These are phyloP conservation scores for Sturnira hondurensis DNA, from an alignment of 2,113 vertebrate genomes.

Conservation along the genomic window DNA sequence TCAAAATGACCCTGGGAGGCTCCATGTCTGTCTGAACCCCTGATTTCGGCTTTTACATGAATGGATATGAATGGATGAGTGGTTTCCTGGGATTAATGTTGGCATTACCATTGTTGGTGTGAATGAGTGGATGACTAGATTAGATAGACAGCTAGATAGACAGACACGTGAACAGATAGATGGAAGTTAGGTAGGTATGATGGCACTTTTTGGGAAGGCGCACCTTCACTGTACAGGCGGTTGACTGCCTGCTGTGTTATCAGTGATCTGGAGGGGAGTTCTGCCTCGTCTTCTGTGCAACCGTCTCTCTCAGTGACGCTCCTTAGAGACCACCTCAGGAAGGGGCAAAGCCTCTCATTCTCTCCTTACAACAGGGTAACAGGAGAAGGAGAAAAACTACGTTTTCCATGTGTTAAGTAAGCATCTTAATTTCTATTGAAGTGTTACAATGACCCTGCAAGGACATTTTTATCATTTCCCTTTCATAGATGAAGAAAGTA, in stretches of 20 bases:
- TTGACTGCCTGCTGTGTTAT: not conserved
- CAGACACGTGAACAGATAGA: not conserved
- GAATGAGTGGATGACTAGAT: not conserved
- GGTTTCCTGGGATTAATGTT: not conserved
- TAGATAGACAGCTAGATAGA: too few relatives aligned
- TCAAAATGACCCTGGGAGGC: not conserved
- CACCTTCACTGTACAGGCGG: not conserved
- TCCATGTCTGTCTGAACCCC: not conserved
- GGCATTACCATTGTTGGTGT: not conserved
- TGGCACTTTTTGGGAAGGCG: accelerated
- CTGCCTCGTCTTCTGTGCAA: not conserved
- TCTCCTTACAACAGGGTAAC: not conserved
- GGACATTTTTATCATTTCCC: not conserved
- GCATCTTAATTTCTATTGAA: not conserved
- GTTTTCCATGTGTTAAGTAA: not conserved
- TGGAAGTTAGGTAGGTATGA: too few relatives aligned
- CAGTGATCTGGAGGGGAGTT: not conserved
- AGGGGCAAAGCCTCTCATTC: not conserved
- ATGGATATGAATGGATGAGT: not conserved
- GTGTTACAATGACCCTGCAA: not conserved
- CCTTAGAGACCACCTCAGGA: not conserved
- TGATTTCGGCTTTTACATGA: not conserved
- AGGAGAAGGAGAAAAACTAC: not conserved
- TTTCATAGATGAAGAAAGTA: not conserved
- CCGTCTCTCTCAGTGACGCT: not conserved